These are phyloP conservation scores for Cyanoliseus patagonus DNA, from an alignment of 2,113 vertebrate genomes.

Conservation along the genomic window DNA sequence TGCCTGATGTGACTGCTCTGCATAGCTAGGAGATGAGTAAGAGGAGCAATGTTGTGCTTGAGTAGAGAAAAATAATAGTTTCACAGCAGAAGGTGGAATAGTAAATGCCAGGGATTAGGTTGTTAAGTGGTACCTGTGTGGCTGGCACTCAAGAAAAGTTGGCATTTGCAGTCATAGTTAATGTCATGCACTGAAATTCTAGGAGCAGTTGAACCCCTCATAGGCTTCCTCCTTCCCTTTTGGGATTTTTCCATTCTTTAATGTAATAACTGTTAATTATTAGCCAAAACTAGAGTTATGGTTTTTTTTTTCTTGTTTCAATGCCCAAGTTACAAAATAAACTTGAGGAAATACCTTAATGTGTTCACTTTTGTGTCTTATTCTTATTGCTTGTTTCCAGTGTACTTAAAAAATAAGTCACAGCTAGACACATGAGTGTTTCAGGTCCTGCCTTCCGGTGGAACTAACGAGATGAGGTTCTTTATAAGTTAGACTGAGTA, in stretches of 20 bases:
- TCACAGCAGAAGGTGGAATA: conserved; percentile 47
- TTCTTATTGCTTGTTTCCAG: not conserved
- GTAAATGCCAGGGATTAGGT: not conserved
- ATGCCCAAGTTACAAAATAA: not conserved
- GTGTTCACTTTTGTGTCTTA: not conserved
- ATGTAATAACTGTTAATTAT: not conserved
- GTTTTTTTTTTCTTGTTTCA: not conserved
- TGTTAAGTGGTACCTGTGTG: conserved; percentile 14
- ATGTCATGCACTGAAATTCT: not conserved
- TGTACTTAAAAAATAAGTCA: not conserved
- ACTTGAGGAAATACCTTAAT: not conserved
- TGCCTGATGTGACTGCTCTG: not conserved
- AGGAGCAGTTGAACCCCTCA: not conserved
- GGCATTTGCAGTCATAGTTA: not conserved
- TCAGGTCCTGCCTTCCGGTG: not conserved
- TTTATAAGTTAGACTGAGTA: not conserved
- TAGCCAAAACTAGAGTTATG: not conserved
- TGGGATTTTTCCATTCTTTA: not conserved
- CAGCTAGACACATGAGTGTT: not conserved
- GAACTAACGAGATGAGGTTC: not conserved
- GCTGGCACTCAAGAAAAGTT: not conserved
- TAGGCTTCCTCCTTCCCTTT: not conserved
- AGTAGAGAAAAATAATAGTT: conserved; percentile 32
- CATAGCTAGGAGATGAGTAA: not conserved
- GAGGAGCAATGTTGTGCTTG: not conserved